These are phyloP conservation scores for Nymphicus hollandicus DNA, from an alignment of 2,113 vertebrate genomes.

Conservation along the genomic window DNA sequence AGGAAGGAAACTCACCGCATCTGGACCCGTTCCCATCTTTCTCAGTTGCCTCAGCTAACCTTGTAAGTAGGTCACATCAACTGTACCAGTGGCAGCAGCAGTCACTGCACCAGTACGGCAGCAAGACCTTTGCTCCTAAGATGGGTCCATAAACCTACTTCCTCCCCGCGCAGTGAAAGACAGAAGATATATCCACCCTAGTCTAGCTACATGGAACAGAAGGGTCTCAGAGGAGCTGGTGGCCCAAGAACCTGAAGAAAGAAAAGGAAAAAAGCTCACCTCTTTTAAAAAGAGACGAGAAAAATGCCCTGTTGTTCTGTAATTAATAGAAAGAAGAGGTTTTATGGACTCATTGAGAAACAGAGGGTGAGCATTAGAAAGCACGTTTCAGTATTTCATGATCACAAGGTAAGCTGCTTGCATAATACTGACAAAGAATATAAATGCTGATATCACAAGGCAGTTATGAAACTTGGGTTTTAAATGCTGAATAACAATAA, in stretches of 20 bases:
- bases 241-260: background rate
- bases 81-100: background rate
- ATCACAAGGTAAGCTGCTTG: conserved; percentile 59
- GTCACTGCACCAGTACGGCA: background rate
- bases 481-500: conserved; percentile 32
- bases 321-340: conserved; percentile 31
- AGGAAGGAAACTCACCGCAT: background rate
- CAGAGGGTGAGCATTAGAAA: conserved; percentile 2
- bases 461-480: conserved; percentile 39
- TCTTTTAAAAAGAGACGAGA: background rate
- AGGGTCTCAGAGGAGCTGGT: background rate
- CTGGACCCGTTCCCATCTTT: background rate
- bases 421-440: conserved; percentile 27
- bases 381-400: conserved; percentile 10
- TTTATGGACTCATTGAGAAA: background rate
- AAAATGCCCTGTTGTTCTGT: background rate
- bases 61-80: background rate
- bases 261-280: background rate
- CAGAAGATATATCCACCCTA: background rate
- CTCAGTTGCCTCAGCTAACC: background rate
- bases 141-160: background rate
- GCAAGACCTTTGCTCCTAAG: background rate
- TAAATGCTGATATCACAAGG: conserved; percentile 13
- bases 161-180: background rate
- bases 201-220: background rate